phyloP scores from a whole-genome alignment of 2,797 vertebrate genomes.

The Microctenopoma stevenorrisi region DNA sequence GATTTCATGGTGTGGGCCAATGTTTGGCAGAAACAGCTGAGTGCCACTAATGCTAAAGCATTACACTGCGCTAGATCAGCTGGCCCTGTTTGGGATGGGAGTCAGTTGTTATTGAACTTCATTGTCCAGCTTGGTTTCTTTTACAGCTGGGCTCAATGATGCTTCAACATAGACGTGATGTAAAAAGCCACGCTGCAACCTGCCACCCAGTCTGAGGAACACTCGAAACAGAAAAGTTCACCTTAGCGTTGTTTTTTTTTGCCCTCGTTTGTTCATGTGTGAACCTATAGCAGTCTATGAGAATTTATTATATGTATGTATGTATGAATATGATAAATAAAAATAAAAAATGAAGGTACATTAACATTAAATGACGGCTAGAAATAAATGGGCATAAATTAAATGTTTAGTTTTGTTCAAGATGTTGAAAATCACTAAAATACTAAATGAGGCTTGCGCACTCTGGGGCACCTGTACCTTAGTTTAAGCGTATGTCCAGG shows the following conservation, averaged over 20 bases:
- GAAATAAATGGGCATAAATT: no score
- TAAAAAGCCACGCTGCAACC: slow-evolving; percentile 88
- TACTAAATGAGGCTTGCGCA: slow-evolving; percentile 4
- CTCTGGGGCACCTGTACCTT: slow-evolving; percentile 5
- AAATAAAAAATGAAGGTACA: no score
- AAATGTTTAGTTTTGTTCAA: no score
- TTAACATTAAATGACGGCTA: no score
- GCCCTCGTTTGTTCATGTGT: neutral
- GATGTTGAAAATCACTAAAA: neutral
- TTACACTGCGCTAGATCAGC: slow-evolving; percentile 91
- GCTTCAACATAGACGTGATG: slow-evolving; percentile 94
- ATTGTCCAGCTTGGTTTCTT: slow-evolving; percentile 95
- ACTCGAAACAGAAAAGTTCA: slow-evolving; percentile 16
- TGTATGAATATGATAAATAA: no score
- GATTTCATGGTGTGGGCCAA: slow-evolving; percentile 97
- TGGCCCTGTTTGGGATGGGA: slow-evolving; percentile 89
- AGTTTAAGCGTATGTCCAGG: slow-evolving; percentile 13
- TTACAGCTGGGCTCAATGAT: slow-evolving; percentile 98
- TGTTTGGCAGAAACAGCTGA: slow-evolving; percentile 97
- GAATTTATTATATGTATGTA: neutral
- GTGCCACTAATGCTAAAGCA: slow-evolving; percentile 94
- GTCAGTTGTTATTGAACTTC: slow-evolving; percentile 97
- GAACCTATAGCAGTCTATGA: neutral
- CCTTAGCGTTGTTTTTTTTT: neutral
- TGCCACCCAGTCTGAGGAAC: slow-evolving; percentile 77